Conservation (phyloP, 2,113 vertebrate genomes). For the Zosterops japonicus region DNA sequence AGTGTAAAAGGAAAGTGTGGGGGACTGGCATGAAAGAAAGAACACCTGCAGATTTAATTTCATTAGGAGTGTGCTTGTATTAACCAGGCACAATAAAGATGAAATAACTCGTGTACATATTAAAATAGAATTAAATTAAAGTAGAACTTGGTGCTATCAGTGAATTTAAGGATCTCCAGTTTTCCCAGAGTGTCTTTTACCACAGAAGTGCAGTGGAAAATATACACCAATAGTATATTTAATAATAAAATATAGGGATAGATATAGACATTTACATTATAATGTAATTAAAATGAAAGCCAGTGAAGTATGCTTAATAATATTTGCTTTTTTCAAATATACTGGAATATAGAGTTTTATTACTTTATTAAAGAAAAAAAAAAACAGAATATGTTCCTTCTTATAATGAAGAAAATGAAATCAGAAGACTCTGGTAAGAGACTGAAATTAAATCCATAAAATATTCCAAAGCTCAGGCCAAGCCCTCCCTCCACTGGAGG, state of each 20-base stretch:
- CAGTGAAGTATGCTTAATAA: background rate
- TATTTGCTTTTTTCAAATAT: background rate
- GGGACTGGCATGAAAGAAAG: background rate
- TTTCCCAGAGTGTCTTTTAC: background rate
- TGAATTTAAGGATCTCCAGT: background rate
- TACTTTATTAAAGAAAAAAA: background rate
- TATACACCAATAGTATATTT: background rate
- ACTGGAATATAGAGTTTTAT: background rate
- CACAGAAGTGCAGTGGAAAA: background rate
- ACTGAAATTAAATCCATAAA: background rate
- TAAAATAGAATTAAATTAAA: background rate
- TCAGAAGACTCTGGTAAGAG: background rate
- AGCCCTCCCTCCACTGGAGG: slow-evolving; percentile 41
- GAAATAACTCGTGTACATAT: accelerated
- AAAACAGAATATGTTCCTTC: accelerated
- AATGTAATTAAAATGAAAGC: background rate
- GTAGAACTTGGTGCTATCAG: background rate
- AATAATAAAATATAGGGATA: background rate
- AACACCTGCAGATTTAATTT: background rate
- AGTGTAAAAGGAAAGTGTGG: background rate
- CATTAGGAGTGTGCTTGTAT: background rate
- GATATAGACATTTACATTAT: background rate
- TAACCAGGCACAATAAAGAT: background rate
- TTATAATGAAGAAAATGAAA: background rate
- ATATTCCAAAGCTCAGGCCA: background rate